Conservation (phyloP, 2,797 vertebrate species). For the Acipenser ruthenus region DNA sequence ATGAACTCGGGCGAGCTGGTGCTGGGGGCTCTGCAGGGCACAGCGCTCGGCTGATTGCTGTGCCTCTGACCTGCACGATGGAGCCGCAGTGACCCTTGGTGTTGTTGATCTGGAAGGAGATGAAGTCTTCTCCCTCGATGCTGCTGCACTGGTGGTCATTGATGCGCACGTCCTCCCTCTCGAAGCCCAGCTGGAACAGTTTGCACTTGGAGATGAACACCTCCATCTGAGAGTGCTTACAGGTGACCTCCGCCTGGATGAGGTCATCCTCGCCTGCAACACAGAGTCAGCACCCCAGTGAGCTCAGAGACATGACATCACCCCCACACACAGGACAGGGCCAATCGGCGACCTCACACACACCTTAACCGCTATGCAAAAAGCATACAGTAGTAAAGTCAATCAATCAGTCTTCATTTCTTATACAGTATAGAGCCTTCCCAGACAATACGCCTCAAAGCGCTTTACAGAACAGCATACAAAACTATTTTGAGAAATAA, state of each 20-base stretch:
- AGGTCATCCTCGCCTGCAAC: constrained; percentile 76
- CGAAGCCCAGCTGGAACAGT: constrained; percentile 93
- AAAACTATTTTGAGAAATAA: no score
- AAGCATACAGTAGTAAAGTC: no score
- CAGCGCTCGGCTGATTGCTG: no score
- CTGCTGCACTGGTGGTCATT: constrained; percentile 83
- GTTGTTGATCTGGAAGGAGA: constrained; percentile 97
- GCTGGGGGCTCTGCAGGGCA: background rate
- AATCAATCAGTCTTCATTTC: no score
- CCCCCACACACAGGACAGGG: background rate
- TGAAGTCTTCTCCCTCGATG: constrained; percentile 90
- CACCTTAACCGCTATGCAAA: no score
- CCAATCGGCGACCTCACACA: no score
- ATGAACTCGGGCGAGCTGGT: no score
- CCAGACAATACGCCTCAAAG: no score
- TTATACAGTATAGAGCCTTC: no score
- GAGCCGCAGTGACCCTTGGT: constrained; percentile 95
- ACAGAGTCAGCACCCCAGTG: background rate
- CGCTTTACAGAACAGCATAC: no score
- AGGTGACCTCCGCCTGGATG: constrained; percentile 90
- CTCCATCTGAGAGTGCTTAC: constrained; percentile 89
- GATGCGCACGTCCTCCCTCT: constrained; percentile 84
- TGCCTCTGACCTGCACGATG: constrained; percentile 75
- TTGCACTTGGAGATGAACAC: constrained; percentile 97
- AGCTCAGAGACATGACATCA: no score